A percentile compares a stretch with the other conserved stretches of the same genome.
These are phyloP conservation scores for Micrasema longulum DNA, from an alignment of 1,140 invertebrate genomes.

Conservation along the genomic window DNA sequence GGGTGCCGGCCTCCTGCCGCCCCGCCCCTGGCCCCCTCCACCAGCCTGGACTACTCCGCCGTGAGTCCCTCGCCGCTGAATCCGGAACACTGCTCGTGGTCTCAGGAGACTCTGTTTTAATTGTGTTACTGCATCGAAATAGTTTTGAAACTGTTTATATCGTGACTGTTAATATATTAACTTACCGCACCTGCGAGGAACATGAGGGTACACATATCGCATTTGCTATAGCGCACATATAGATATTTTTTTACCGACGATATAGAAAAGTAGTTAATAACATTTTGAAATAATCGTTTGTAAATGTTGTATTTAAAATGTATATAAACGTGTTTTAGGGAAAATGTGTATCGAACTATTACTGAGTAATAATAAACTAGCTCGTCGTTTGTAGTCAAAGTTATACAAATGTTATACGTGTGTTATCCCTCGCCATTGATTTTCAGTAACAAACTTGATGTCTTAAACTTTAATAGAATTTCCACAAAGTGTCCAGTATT, in stretches of 20 bases:
- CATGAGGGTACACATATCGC: conserved; percentile 56
- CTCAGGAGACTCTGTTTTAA: conserved; percentile 53
- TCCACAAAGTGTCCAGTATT: background rate
- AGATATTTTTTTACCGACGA: conserved; percentile 55
- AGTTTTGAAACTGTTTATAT: conserved; percentile 46
- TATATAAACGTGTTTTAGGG: conserved; percentile 36
- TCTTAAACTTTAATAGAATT: conserved; percentile 2
- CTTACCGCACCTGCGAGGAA: conserved; percentile 52
- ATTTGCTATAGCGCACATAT: conserved; percentile 55
- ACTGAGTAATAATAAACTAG: conserved; percentile 1
- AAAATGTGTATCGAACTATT: conserved; percentile 20
- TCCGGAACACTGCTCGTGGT: conserved; percentile 52
- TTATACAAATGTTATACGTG: conserved; percentile 37
- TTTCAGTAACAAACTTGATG: conserved; percentile 17
- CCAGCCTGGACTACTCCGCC: conserved; percentile 27
- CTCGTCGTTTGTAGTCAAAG: conserved; percentile 28
- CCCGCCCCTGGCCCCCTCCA: background rate
- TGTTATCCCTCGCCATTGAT: conserved; percentile 27
- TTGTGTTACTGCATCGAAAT: conserved; percentile 52
- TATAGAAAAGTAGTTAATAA: conserved; percentile 35
- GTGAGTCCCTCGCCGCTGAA: conserved; percentile 49
- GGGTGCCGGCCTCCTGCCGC: conserved; percentile 32
- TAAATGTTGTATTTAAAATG: conserved; percentile 42
- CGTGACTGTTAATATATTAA: conserved; percentile 43
- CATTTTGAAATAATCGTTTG: conserved; percentile 43